Percentiles rank a stretch among this genome's conserved stretches.
Evolutionary conservation across 37 sponge, comb jelly and placozoan genomes (phyloP).

Genomic region (Dysidea cf. avara): DNA sequence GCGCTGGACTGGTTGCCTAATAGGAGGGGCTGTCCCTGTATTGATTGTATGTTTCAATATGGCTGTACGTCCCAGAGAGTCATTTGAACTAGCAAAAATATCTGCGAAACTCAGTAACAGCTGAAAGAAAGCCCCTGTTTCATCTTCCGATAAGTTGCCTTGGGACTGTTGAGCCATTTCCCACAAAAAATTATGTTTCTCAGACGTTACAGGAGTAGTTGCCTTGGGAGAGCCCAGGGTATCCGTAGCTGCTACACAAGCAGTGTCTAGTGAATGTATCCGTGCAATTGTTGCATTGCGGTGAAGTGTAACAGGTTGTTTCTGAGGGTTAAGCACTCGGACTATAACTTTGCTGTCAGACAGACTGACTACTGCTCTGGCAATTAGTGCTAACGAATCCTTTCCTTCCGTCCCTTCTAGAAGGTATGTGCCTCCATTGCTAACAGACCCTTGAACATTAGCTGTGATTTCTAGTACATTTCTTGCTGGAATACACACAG

Average conservation of each 20-base stretch:
- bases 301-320: neutral
- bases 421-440: too few relatives aligned
- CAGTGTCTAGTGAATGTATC: too few relatives aligned
- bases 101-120: slow-evolving; percentile 16
- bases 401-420: too few relatives aligned
- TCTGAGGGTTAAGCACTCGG: neutral
- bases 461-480: too few relatives aligned
- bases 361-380: neutral
- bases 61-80: neutral
- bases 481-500: too few relatives aligned
- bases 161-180: neutral
- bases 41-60: slow-evolving; percentile 3
- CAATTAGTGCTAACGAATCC: neutral
- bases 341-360: neutral
- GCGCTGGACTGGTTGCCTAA: slow-evolving; percentile 7
- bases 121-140: slow-evolving; percentile 5
- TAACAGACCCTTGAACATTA: too few relatives aligned
- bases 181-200: neutral
- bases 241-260: neutral
- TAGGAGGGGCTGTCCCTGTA: slow-evolving; percentile 27
- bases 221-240: neutral
- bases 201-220: neutral
- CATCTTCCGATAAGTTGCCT: neutral
- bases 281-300: neutral
- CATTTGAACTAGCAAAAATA: slow-evolving; percentile 8